Evolutionary conservation across 2,797 vertebrate genomes (phyloP).

Genomic region (Galago senegalensis): DNA sequence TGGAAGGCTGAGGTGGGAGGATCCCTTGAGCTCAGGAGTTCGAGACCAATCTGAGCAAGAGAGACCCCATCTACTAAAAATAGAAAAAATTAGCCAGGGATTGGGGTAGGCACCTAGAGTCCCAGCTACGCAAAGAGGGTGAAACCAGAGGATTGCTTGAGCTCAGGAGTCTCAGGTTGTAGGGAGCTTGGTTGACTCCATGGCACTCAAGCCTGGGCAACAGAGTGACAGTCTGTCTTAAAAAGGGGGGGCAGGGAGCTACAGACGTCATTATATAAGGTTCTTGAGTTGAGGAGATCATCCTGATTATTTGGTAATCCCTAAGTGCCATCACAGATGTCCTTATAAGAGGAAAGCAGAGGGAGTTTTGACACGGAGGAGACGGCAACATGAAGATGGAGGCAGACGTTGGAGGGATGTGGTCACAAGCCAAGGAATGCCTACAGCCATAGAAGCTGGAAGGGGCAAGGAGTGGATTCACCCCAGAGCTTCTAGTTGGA

Average conservation of each 20-base stretch:
- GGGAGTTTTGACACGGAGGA: background rate
- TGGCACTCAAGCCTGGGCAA: too few relatives aligned
- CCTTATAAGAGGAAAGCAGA: background rate
- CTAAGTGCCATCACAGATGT: background rate
- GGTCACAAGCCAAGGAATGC: background rate
- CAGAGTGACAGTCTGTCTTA: too few relatives aligned
- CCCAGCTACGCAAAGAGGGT: too few relatives aligned
- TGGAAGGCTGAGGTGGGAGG: too few relatives aligned
- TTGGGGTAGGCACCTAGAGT: too few relatives aligned
- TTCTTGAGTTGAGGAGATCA: constrained; percentile 17
- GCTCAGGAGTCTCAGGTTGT: too few relatives aligned
- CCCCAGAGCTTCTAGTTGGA: background rate
- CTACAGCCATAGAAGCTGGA: background rate
- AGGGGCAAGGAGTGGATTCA: fast-evolving
- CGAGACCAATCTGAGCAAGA: too few relatives aligned
- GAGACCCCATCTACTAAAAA: too few relatives aligned
- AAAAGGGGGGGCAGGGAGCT: background rate
- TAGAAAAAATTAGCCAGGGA: too few relatives aligned
- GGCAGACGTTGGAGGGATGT: background rate
- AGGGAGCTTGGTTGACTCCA: too few relatives aligned
- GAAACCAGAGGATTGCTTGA: too few relatives aligned
- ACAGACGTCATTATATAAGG: background rate
- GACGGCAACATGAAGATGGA: background rate
- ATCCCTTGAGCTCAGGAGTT: too few relatives aligned
- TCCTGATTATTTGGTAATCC: background rate